Percentiles rank a stretch among this genome's conserved stretches.
These are phyloP conservation scores for Esox niger DNA, from an alignment of 2,113 vertebrate genomes.

Conservation along the genomic window DNA sequence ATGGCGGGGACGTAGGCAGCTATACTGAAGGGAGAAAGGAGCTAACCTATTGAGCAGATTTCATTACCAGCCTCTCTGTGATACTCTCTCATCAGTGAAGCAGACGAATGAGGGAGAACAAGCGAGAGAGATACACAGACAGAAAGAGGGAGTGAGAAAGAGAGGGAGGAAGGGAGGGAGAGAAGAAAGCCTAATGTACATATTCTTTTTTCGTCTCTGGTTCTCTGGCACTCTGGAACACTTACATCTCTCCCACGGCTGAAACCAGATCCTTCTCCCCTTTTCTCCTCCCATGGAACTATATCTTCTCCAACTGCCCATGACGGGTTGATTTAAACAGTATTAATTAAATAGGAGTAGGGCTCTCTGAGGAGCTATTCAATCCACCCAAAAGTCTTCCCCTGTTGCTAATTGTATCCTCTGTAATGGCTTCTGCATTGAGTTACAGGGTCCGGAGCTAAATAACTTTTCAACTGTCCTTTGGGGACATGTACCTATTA, in stretches of 20 bases:
- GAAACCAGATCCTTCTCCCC: neutral
- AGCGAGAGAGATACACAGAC: too few relatives aligned
- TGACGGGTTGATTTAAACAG: conserved; percentile 50
- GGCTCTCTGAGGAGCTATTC: conserved; percentile 45
- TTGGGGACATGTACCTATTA: conserved; percentile 48
- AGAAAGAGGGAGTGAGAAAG: too few relatives aligned
- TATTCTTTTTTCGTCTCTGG: neutral
- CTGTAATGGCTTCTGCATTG: conserved; percentile 25
- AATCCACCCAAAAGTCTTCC: conserved; percentile 44
- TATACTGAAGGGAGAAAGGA: neutral
- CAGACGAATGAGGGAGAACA: too few relatives aligned
- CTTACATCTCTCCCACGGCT: neutral
- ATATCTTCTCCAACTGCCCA: neutral
- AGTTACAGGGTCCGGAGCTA: conserved; percentile 20
- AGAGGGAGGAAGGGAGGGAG: too few relatives aligned
- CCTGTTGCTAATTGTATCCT: conserved; percentile 39
- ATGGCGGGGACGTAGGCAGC: neutral
- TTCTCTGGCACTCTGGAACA: neutral
- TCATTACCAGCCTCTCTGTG: too few relatives aligned
- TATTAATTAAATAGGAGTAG: conserved; percentile 43
- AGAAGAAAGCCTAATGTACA: too few relatives aligned
- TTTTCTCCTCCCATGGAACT: neutral
- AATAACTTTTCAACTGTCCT: conserved; percentile 28
- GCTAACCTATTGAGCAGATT: too few relatives aligned
- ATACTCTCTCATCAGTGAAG: too few relatives aligned